These are phyloP conservation scores for Strix uralensis DNA, from an alignment of 2,113 vertebrate genomes.

Conservation along the genomic window DNA sequence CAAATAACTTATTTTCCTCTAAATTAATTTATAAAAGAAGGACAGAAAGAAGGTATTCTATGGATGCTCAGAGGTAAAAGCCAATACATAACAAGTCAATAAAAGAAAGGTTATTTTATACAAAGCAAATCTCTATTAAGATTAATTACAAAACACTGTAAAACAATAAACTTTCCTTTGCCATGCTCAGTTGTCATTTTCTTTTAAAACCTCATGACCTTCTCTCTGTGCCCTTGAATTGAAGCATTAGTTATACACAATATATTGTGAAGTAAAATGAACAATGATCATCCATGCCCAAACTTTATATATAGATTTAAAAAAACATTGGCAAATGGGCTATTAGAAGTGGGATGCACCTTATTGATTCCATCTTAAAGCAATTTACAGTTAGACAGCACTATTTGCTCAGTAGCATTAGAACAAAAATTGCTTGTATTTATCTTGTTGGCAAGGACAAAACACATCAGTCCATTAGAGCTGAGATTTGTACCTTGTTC, in stretches of 20 bases:
- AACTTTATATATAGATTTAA: conserved; percentile 10
- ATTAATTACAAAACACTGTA: conserved; percentile 45
- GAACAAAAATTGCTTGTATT: conserved; percentile 28
- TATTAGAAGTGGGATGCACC: not conserved
- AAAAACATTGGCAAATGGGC: not conserved
- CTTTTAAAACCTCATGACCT: not conserved
- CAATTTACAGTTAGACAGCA: not conserved
- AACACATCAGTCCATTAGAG: not conserved
- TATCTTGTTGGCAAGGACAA: not conserved
- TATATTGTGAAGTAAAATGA: conserved; percentile 17
- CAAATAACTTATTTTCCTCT: not conserved
- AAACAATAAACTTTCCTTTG: not conserved
- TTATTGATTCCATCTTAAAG: conserved; percentile 24
- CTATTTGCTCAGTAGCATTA: not conserved
- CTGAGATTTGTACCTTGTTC: not conserved
- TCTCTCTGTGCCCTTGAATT: not conserved
- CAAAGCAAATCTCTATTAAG: not conserved
- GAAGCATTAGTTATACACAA: not conserved
- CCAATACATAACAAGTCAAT: not conserved
- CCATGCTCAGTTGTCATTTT: not conserved
- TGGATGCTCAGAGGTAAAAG: not conserved
- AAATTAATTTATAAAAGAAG: not conserved
- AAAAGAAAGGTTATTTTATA: not conserved
- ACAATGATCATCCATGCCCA: conserved; percentile 5
- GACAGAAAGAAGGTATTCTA: not conserved